Evolutionary conservation across 1,140 invertebrate genomes (phyloP), one percentile per base, ranked within the genome.

Genomic region (Eulimnadia texana): DNA sequence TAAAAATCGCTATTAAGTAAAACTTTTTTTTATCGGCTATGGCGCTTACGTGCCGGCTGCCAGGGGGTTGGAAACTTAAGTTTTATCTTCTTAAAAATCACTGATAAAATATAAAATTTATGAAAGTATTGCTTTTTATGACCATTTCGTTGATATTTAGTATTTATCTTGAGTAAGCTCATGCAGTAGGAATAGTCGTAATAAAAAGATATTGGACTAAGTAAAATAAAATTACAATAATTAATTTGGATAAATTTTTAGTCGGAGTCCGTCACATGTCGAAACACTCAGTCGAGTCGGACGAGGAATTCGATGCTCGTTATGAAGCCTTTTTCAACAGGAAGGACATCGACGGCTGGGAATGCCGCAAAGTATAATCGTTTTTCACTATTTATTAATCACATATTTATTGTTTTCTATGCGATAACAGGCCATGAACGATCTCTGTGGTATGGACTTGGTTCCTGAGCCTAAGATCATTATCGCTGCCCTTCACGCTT

Each of bases 401-500:
- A n/a, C n/a, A n/a, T n/a, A n/a, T n/a, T 58, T 3, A 10, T 64
- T 16, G 27, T n/a, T 63, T 3, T n/a, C 50, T 60, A 1, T 25
- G 13, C 20, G 19, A 2, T 60, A 47, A 10, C 69, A 77, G 69
- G 78, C 71, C n/a, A 77, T 82, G 74, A 77, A 76, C 68, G 78
- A 80, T 64, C 62, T 81, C 19, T 78, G 83, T 74, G 88, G 86
- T 67, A 85, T 89, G 81, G 95, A 99, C 79, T 77, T 92, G 65
- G 83, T 99, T 49, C 94, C 96, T 3, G 94, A 98, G 71, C 96
- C 96, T 58, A 86, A 82, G 71, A 89, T 99, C 65, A 83, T 98
- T 58, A 83, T 82, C 68, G 89, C 95, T 62, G 91, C 85, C n/a
- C 72, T 99, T 55, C 84, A 84, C 66, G 96, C 96, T 16, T 94